Percentiles rank a stretch among this genome's conserved stretches.
Conservation (phyloP, 2,113 vertebrate genomes). For the Manacus vitellinus region DNA sequence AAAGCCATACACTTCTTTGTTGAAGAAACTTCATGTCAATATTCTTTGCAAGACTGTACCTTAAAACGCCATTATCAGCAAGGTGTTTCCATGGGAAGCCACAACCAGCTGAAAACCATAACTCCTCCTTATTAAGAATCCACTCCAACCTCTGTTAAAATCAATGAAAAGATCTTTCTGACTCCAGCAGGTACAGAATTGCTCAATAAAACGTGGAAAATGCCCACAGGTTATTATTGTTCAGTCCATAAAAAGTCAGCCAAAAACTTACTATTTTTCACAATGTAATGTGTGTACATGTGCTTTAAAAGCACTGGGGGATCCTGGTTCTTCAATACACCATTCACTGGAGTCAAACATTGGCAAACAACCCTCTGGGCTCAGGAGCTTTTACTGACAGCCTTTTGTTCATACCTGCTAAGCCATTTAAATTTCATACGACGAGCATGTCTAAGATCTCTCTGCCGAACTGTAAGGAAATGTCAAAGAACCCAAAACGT, state of each 20-base stretch:
- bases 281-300: background rate
- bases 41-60: background rate
- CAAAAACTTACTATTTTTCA: conserved; percentile 18
- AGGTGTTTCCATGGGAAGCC: background rate
- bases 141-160: background rate
- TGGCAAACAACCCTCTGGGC: conserved; percentile 10
- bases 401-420: conserved; percentile 23
- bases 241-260: background rate
- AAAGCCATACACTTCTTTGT: background rate
- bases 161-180: conserved; percentile 32
- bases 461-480: background rate
- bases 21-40: background rate
- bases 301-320: conserved; percentile 1
- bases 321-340: background rate
- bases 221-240: conserved; percentile 15
- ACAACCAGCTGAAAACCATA: background rate
- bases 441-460: background rate
- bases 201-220: conserved; percentile 29
- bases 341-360: conserved; percentile 1
- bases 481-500: background rate
- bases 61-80: background rate
- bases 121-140: background rate
- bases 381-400: background rate
- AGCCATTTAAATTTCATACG: conserved; percentile 7
- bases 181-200: background rate